phyloP scores from a whole-genome alignment of 37 sponge, comb jelly and placozoan species.

The Cliona cf. orientalis region DNA sequence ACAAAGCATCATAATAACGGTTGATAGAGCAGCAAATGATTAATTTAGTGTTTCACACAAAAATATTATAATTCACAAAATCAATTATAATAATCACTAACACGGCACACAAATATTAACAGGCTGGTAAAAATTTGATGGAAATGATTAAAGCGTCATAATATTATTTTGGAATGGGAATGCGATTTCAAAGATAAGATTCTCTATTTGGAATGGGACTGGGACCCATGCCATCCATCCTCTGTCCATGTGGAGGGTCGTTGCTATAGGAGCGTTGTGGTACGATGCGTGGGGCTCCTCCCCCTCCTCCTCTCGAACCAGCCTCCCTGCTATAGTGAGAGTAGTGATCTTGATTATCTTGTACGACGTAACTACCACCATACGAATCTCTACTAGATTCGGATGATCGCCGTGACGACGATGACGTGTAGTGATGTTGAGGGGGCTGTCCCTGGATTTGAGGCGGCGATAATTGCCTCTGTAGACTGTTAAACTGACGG shows the following conservation, averaged over 20 bases:
- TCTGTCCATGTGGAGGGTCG: not conserved
- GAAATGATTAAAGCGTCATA: no score
- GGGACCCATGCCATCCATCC: not conserved
- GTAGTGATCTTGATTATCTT: not conserved
- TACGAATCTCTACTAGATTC: not conserved
- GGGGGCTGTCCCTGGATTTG: no score
- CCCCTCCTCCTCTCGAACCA: not conserved
- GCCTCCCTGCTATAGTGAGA: not conserved
- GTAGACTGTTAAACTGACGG: no score
- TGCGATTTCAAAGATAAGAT: not conserved
- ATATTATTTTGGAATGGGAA: no score
- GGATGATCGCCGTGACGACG: not conserved
- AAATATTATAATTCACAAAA: no score
- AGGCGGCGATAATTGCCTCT: not conserved
- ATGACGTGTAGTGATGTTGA: not conserved
- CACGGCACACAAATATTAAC: no score
- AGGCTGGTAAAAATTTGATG: no score
- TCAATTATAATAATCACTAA: no score
- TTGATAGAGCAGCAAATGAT: no score
- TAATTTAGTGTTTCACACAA: no score
- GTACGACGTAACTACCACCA: not conserved
- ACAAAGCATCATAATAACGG: no score
- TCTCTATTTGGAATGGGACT: not conserved
- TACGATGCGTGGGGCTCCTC: not conserved
- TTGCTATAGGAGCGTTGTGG: not conserved